Percentiles rank a stretch among this genome's conserved stretches.
Conservation (phyloP, 1,140 invertebrate genomes). For the Druon quercuslanigerum region DNA sequence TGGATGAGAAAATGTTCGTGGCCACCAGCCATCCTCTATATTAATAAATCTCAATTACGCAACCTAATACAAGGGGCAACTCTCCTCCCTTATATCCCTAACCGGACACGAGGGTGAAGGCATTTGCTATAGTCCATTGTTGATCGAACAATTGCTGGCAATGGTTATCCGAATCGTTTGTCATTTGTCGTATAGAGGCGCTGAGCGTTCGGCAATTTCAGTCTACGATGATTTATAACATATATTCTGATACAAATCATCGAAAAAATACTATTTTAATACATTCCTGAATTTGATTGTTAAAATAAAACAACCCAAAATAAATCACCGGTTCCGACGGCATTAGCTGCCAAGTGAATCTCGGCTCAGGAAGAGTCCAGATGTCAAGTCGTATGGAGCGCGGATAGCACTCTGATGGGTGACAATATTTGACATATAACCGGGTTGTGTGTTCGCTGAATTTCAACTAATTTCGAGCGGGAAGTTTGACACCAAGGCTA, state of each 20-base stretch:
- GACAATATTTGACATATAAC: too few relatives aligned
- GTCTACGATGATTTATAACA: background rate
- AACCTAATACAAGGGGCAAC: conserved; percentile 65
- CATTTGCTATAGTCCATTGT: conserved; percentile 56
- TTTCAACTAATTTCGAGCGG: too few relatives aligned
- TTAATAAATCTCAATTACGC: conserved; percentile 72
- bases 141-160: conserved; percentile 46
- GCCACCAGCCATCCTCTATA: conserved; percentile 53
- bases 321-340: too few relatives aligned
- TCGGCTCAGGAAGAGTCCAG: too few relatives aligned
- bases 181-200: conserved; percentile 3
- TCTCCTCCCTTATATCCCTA: conserved; percentile 47
- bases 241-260: background rate
- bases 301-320: too few relatives aligned
- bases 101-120: conserved; percentile 56
- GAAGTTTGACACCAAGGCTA: too few relatives aligned
- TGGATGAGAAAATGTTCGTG: conserved; percentile 30
- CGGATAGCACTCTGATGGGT: too few relatives aligned
- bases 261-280: background rate
- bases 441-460: too few relatives aligned
- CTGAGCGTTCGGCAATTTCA: background rate
- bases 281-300: too few relatives aligned
- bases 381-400: too few relatives aligned
- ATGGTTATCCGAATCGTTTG: conserved; percentile 19
- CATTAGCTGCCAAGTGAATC: too few relatives aligned